Base-by-base conservation (phyloP, 2,888 invertebrate genomes). In the Emmelina monodactyla region DNA sequence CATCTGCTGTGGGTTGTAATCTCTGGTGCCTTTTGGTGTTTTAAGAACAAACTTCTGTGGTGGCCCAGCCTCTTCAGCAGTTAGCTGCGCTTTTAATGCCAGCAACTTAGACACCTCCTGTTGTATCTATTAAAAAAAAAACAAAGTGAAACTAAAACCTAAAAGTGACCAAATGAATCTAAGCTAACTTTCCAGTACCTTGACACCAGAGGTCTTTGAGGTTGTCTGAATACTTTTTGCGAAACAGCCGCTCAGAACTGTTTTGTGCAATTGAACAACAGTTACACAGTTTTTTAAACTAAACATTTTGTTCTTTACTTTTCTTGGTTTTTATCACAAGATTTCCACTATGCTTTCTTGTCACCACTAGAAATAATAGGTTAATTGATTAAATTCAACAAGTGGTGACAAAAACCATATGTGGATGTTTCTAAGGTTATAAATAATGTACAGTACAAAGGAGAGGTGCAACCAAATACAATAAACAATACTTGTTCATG, bases 1-100 rank as follows among this genome's bases (percentile, higher is more conserved):
- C 97, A 97, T 99, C 72, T 97, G 96, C 51, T 91, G 88, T 0
- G 98, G 95, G 39, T 86, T 89, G 75, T 93, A 98, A 64, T 99
- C 99, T 37, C 97, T 83, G 0, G 98, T 98, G 3, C 97, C 93
- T 68, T 95, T 96, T 0, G 95, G 88, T 0, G 94, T 94, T 75
- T 96, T 96, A 35, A 95, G 87, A 1, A 85, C 85, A 57, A 94
- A 91, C 68, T 94, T 94, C 49, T 89, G 88, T n/a, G 79, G 78
- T 4, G 70, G 72, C n/a, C n/a, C n/a, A 1, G 59, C 71, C 62
- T 87, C 87, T 51, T 82, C 83, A 31, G 75, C 67, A 1, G 69
- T 76, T 2, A 93, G 62, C 53, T 89, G 86, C 2, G 88, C 85
- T 78, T 95, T 96, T 28, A 94, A 65, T 35, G 88, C 87, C 44